A percentile compares a stretch with the other conserved stretches of the same genome.
Evolutionary conservation across 1,140 invertebrate species (phyloP).

Genomic region (Lutraria rhynchaena): DNA sequence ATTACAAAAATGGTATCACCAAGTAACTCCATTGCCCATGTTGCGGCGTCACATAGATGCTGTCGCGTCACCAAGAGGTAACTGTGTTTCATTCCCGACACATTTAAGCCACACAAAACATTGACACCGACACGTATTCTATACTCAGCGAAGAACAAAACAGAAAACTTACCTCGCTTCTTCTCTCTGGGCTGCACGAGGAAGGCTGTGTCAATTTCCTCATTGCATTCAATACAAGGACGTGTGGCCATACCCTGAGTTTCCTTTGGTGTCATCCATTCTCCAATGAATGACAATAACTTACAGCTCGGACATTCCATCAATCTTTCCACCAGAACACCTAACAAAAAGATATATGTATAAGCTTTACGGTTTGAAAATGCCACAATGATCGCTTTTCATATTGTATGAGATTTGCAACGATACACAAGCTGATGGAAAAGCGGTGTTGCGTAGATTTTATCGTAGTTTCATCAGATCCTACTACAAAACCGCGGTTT

Average conservation of each 20-base stretch:
- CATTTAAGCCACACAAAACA: neutral
- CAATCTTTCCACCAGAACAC: conserved; percentile 67
- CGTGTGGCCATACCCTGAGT: conserved; percentile 66
- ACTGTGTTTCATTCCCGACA: neutral
- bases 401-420: too few relatives aligned
- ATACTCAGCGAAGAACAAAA: neutral
- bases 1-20: too few relatives aligned
- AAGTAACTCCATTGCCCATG: neutral
- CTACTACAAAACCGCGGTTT: too few relatives aligned
- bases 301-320: conserved; percentile 73
- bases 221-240: conserved; percentile 64
- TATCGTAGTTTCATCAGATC: too few relatives aligned
- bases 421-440: too few relatives aligned
- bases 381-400: too few relatives aligned
- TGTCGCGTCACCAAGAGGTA: neutral
- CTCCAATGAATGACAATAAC: conserved; percentile 70
- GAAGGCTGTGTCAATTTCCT: conserved; percentile 67
- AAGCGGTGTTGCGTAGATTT: too few relatives aligned
- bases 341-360: conserved; percentile 48
- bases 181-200: conserved; percentile 74
- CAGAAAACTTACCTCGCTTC: conserved; percentile 64
- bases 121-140: too few relatives aligned
- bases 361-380: too few relatives aligned
- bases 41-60: neutral
- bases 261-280: conserved; percentile 77